A percentile compares a stretch with the other conserved stretches of the same genome.
phyloP scores from a whole-genome alignment of 2,113 vertebrate genomes.

The Microcebus lehilahytsara region DNA sequence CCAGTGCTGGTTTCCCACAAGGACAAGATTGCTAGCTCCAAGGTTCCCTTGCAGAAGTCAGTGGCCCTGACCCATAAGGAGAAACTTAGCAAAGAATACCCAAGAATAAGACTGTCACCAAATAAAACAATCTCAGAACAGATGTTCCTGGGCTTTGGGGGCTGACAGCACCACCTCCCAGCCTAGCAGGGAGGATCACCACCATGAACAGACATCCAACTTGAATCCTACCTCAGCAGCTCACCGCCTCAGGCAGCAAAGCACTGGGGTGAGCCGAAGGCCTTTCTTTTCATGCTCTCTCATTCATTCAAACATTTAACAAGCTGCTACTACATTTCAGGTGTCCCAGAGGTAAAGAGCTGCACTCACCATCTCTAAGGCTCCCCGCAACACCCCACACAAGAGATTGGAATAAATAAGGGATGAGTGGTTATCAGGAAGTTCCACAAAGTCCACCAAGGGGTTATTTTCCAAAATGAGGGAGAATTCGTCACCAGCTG shows the following conservation, averaged over 20 bases:
- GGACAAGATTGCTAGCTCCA: neutral
- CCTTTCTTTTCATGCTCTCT: neutral
- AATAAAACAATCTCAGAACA: neutral
- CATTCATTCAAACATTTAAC: neutral
- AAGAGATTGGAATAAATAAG: slow-evolving; percentile 97
- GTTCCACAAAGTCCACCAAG: slow-evolving; percentile 97
- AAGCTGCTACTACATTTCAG: neutral
- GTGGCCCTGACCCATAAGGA: neutral
- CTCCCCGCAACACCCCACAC: slow-evolving; percentile 95
- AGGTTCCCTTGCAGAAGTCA: neutral
- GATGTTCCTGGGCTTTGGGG: neutral
- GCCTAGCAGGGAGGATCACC: neutral
- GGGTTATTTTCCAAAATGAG: slow-evolving; percentile 98
- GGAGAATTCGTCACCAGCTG: slow-evolving; percentile 97
- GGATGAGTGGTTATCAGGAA: slow-evolving; percentile 96
- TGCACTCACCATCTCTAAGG: slow-evolving; percentile 95
- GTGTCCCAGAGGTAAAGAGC: neutral
- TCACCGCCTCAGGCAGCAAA: neutral
- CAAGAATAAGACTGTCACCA: neutral
- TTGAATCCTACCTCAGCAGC: neutral
- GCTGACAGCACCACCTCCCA: neutral
- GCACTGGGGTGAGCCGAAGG: neutral
- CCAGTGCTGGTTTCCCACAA: neutral
- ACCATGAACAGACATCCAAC: neutral
- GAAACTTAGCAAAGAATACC: neutral